Conservation (phyloP, 2,113 vertebrate genomes). For the Rhabdornis inornatus region DNA sequence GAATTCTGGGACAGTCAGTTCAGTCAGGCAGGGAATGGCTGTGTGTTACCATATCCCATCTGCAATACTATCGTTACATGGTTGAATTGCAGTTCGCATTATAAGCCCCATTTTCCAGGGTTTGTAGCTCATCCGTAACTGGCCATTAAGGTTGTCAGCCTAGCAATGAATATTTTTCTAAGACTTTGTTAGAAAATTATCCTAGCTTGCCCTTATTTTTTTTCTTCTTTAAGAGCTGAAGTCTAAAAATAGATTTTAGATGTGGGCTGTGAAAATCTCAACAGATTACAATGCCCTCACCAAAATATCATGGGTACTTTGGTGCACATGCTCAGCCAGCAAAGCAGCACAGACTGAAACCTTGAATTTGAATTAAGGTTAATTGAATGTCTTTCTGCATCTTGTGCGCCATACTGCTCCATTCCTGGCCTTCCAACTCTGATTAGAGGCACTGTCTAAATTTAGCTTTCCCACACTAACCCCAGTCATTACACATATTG, state of each 20-base stretch:
- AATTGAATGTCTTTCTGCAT: constrained; percentile 14
- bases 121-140: constrained; percentile 28
- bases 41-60: background rate
- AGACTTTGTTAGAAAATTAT: constrained; percentile 13
- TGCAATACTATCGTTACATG: background rate
- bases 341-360: background rate
- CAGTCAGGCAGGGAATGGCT: background rate
- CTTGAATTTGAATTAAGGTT: constrained; percentile 19
- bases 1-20: background rate
- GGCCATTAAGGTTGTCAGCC: constrained; percentile 26
- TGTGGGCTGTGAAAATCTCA: background rate
- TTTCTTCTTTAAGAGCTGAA: background rate
- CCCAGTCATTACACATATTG: background rate
- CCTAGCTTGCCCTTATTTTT: background rate
- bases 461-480: constrained; percentile 11
- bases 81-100: constrained; percentile 32
- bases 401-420: background rate
- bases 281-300: constrained; percentile 8
- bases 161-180: constrained; percentile 25
- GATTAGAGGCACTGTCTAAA: background rate
- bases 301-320: background rate
- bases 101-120: constrained; percentile 4
- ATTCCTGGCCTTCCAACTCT: background rate
- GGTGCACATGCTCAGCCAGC: background rate
- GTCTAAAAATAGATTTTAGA: constrained; percentile 42